Evolutionary conservation across 2,113 vertebrate genomes (phyloP).

Genomic region (Brevimyrus niger): DNA sequence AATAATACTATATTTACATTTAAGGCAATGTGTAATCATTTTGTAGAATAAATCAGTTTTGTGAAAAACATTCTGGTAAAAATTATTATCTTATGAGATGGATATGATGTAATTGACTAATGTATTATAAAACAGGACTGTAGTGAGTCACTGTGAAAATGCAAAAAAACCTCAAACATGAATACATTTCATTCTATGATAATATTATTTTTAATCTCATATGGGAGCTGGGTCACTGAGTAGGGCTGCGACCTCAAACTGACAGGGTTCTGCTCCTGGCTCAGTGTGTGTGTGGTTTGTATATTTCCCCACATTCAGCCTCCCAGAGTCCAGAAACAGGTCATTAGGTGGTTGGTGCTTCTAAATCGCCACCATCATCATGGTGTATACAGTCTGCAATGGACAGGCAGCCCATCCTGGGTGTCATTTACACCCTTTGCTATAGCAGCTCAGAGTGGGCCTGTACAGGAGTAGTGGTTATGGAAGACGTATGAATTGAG

Average conservation of each 20-base stretch:
- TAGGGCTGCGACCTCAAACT: background rate
- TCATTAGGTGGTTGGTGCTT: background rate
- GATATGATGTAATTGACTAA: background rate
- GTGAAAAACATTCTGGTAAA: background rate
- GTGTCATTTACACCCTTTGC: background rate
- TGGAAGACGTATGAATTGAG: background rate
- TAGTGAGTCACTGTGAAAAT: background rate
- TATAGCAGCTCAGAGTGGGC: background rate
- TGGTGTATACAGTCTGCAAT: background rate
- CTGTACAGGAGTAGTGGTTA: background rate
- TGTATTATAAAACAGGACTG: background rate
- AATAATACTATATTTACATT: background rate
- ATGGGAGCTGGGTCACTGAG: background rate
- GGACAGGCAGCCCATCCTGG: background rate
- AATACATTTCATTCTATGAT: background rate
- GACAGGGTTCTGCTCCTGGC: background rate
- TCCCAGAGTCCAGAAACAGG: background rate
- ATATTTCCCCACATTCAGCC: background rate
- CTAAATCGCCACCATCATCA: background rate
- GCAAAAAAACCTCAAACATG: background rate
- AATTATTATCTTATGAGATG: background rate
- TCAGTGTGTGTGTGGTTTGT: background rate
- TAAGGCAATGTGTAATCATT: background rate
- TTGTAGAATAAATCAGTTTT: background rate
- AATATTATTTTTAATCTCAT: background rate